Conservation (phyloP, 2,113 vertebrate genomes). For the Leucoraja erinaceus region DNA sequence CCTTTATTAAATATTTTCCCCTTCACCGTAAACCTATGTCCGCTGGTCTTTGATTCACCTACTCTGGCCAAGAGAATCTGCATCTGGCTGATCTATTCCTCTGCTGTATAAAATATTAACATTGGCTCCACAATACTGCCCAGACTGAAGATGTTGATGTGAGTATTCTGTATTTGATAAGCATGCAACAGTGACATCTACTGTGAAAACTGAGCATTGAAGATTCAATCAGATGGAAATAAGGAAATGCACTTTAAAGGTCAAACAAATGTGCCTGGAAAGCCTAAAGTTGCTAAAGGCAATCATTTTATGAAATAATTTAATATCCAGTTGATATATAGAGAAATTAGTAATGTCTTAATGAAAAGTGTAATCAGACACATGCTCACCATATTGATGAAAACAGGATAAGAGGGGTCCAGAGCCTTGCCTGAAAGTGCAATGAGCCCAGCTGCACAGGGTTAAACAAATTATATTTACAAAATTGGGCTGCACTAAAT, state of each 20-base stretch:
- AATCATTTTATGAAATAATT: not conserved
- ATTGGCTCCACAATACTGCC: not conserved
- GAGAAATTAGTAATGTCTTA: not conserved
- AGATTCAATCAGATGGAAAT: not conserved
- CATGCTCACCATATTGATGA: not conserved
- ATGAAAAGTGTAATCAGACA: not conserved
- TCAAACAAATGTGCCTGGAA: not conserved
- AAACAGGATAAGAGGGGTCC: not conserved
- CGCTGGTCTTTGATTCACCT: too few relatives aligned
- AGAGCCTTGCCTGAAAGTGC: not conserved
- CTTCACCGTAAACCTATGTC: too few relatives aligned
- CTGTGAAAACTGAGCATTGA: not conserved
- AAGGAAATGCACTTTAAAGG: not conserved
- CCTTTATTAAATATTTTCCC: too few relatives aligned
- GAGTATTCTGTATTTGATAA: not conserved
- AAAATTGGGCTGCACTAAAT: not conserved
- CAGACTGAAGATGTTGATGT: not conserved
- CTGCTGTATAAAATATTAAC: not conserved
- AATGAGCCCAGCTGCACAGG: not conserved
- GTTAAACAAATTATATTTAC: not conserved
- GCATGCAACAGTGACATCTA: not conserved
- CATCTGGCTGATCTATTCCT: not conserved
- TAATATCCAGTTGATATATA: not conserved
- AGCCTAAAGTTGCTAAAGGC: not conserved
- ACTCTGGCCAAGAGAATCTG: too few relatives aligned